Percentiles rank a stretch among this genome's conserved stretches.
These are phyloP conservation scores for Nudaria mundana DNA, from an alignment of 2,888 invertebrate genomes.

Conservation along the genomic window DNA sequence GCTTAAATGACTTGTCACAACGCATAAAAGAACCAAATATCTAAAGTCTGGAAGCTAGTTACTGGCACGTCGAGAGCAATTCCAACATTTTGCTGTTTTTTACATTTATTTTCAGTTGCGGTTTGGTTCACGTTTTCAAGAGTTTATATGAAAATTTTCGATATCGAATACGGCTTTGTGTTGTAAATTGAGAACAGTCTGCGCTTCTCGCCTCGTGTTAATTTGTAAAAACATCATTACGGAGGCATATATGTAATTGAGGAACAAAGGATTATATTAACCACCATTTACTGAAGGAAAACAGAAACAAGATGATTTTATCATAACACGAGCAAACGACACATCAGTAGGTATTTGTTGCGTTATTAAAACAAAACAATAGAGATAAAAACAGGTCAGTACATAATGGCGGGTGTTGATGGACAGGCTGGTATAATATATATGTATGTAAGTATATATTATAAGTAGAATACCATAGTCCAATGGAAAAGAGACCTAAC, in stretches of 20 bases:
- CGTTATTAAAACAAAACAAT: constrained; percentile 46
- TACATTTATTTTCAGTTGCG: too few species aligned
- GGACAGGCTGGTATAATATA: too few species aligned
- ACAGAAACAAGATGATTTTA: constrained; percentile 33
- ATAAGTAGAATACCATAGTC: too few species aligned
- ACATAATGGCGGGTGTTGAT: too few species aligned
- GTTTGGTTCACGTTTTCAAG: too few species aligned
- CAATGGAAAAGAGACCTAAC: too few species aligned
- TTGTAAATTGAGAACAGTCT: too few species aligned
- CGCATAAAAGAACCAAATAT: constrained; percentile 59
- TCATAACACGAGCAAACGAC: constrained; percentile 26
- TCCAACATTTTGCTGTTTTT: constrained; percentile 67
- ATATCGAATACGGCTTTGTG: too few species aligned
- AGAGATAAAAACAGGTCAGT: constrained; percentile 31
- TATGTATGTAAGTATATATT: too few species aligned
- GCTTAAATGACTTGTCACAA: constrained; percentile 66
- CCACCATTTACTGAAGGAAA: constrained; percentile 24
- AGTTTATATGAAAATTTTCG: too few species aligned
- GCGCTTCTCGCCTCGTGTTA: constrained; percentile 6
- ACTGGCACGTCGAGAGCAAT: constrained; percentile 52
- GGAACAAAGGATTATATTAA: constrained; percentile 23
- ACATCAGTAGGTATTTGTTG: constrained; percentile 26
- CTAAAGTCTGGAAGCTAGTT: constrained; percentile 64
- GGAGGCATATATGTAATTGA: constrained; percentile 8
- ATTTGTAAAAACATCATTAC: constrained; percentile 10